A percentile compares a stretch with the other conserved stretches of the same genome.
phyloP scores from a whole-genome alignment of 2,888 invertebrate species.

The Sceliomorpha sp. region DNA sequence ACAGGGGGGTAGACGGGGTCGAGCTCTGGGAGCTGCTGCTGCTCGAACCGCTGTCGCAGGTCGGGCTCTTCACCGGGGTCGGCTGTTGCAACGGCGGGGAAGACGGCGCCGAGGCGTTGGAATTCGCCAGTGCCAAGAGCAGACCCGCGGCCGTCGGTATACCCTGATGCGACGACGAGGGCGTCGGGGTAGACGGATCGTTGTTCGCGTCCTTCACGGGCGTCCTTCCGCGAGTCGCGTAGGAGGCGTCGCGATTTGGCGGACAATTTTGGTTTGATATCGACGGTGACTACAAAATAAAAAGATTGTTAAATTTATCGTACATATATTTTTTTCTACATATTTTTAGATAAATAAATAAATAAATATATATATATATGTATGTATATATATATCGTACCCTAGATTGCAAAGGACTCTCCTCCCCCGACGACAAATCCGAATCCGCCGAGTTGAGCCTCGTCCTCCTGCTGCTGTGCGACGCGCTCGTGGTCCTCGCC shows the following conservation, averaged over 20 bases:
- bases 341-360: background rate
- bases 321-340: background rate
- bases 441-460: constrained; percentile 89
- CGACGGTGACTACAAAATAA: constrained; percentile 82
- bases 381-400: constrained; percentile 10
- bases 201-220: constrained; percentile 61
- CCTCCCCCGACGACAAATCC: constrained; percentile 89
- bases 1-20: constrained; percentile 84
- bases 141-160: constrained; percentile 83
- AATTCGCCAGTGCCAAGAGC: constrained; percentile 83
- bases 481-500: constrained; percentile 84
- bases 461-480: constrained; percentile 82
- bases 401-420: constrained; percentile 81
- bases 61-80: constrained; percentile 79
- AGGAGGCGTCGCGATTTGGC: constrained; percentile 63
- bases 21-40: constrained; percentile 81
- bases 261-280: constrained; percentile 70
- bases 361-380: background rate
- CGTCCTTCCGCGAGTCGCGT: constrained; percentile 67
- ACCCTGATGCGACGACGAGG: constrained; percentile 59
- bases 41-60: constrained; percentile 78
- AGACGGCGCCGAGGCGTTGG: constrained; percentile 69
- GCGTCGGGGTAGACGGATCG: too few relatives aligned
- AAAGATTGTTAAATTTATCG: background rate
- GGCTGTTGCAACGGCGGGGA: constrained; percentile 70